These are phyloP conservation scores for Venustaconcha ellipsiformis DNA, from an alignment of 1,140 invertebrate genomes.

Conservation along the genomic window DNA sequence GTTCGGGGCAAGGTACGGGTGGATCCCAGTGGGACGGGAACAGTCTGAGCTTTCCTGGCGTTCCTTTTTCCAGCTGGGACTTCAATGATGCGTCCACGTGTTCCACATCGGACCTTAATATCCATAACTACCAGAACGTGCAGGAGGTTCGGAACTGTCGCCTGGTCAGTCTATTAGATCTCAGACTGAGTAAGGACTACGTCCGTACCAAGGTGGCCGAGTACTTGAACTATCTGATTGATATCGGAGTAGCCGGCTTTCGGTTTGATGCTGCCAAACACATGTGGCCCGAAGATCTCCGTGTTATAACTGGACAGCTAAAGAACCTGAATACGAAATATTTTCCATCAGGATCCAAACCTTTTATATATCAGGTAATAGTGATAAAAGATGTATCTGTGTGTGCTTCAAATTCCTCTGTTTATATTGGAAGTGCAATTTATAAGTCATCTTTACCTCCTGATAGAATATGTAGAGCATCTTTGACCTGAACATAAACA, in stretches of 20 bases:
- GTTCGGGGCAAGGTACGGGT: slow-evolving; percentile 44
- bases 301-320: slow-evolving; percentile 70
- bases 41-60: slow-evolving; percentile 66
- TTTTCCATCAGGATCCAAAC: slow-evolving; percentile 8
- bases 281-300: slow-evolving; percentile 54
- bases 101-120: slow-evolving; percentile 44
- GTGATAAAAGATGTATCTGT: slow-evolving; percentile 64
- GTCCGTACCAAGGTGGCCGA: slow-evolving; percentile 74
- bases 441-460: no score
- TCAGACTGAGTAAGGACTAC: slow-evolving; percentile 76
- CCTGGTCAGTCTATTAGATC: slow-evolving; percentile 79
- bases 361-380: slow-evolving; percentile 82
- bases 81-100: slow-evolving; percentile 61
- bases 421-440: no score
- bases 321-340: slow-evolving; percentile 69
- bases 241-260: slow-evolving; percentile 81
- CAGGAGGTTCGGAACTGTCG: slow-evolving; percentile 77
- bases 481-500: no score
- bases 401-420: no score
- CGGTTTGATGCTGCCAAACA: slow-evolving; percentile 53
- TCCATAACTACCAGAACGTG: slow-evolving; percentile 59
- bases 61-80: slow-evolving; percentile 67
- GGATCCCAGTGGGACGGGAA: slow-evolving; percentile 64
- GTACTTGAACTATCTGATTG: slow-evolving; percentile 70
- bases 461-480: no score